phyloP scores from a whole-genome alignment of 2,888 invertebrate species.

The Acanthosepion pharaonis region DNA sequence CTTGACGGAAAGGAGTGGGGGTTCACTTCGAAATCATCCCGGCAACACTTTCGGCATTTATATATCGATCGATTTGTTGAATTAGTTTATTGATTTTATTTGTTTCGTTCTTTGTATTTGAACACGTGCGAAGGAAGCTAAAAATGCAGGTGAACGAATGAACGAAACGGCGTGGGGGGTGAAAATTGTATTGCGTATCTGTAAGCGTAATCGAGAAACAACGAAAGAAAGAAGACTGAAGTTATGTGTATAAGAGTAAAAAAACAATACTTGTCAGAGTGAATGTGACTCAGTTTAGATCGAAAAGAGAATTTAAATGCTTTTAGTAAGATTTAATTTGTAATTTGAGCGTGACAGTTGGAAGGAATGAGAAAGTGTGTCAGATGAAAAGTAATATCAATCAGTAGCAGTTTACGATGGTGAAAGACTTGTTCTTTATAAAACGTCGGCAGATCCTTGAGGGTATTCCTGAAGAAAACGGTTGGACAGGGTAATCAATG shows the following conservation, averaged over 20 bases:
- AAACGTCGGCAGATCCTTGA: background rate
- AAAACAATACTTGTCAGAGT: background rate
- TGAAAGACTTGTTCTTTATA: background rate
- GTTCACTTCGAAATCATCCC: background rate
- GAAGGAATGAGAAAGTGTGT: background rate
- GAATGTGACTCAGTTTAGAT: background rate
- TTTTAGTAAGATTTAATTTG: background rate
- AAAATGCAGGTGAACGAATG: background rate
- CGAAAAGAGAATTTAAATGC: background rate
- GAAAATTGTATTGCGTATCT: background rate
- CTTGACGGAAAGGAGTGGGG: background rate
- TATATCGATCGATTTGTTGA: background rate
- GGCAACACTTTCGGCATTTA: constrained; percentile 21
- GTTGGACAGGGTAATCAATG: background rate
- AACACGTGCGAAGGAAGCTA: background rate
- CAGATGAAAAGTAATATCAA: background rate
- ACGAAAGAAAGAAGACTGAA: background rate
- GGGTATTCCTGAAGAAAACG: background rate
- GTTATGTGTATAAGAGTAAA: background rate
- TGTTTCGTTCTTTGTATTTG: background rate
- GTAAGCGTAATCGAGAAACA: background rate
- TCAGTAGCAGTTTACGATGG: background rate
- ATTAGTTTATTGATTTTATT: background rate
- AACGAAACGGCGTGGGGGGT: background rate
- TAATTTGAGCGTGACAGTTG: background rate